Conservation (phyloP, 2,888 invertebrate genomes). For the Petrolisthes cinctipes region DNA sequence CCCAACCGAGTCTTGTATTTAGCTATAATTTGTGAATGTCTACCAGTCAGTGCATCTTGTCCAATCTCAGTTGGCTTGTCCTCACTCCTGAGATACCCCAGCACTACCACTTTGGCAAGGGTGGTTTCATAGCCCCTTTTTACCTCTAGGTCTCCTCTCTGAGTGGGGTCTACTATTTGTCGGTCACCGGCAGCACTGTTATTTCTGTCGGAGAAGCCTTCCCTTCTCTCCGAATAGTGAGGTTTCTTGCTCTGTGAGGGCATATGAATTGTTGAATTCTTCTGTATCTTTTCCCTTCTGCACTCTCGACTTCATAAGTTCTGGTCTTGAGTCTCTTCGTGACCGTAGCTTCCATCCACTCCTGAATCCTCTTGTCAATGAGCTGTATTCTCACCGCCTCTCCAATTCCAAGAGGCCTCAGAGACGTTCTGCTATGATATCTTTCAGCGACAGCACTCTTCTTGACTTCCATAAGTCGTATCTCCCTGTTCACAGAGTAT, state of each 20-base stretch:
- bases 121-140: background rate
- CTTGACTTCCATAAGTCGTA: background rate
- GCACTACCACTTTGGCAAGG: background rate
- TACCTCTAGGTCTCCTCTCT: too few relatives aligned
- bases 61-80: background rate
- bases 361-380: background rate
- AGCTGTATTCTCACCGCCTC: slow-evolving; percentile 2
- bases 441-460: background rate
- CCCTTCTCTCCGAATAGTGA: background rate
- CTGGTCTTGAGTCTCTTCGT: background rate
- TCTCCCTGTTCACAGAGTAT: background rate
- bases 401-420: background rate
- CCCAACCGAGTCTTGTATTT: background rate
- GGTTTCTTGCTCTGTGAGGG: background rate
- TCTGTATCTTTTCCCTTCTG: background rate
- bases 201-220: too few relatives aligned
- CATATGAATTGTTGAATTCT: background rate
- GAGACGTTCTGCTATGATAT: background rate
- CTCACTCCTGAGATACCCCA: background rate
- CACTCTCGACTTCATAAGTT: background rate
- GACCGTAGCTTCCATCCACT: background rate
- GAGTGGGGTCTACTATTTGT: background rate
- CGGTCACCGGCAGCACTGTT: background rate
- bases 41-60: background rate
- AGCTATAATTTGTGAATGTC: background rate